phyloP scores from a whole-genome alignment of 2,888 invertebrate genomes.

The Chloroclysta siterata region DNA sequence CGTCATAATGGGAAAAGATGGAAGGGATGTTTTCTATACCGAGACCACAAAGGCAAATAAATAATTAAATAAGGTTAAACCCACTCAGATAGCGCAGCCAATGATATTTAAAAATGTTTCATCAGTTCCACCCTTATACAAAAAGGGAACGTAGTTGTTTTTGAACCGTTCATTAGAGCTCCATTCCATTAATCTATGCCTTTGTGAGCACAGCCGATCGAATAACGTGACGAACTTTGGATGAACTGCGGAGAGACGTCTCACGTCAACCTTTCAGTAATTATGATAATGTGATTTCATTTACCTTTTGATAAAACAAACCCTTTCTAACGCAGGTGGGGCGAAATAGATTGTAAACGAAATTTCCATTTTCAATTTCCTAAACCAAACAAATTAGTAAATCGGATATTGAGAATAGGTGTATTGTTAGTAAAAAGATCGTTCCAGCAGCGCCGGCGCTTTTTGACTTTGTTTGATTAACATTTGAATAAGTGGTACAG shows the following conservation, averaged over 20 bases:
- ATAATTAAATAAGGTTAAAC: too few relatives aligned
- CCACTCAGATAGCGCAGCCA: too few relatives aligned
- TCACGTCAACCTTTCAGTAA: conserved; percentile 24
- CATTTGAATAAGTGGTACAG: conserved; percentile 12
- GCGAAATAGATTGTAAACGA: conserved; percentile 5
- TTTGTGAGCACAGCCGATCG: conserved; percentile 46
- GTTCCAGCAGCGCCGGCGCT: conserved; percentile 25
- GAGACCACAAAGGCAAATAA: too few relatives aligned
- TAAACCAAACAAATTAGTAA: conserved; percentile 20
- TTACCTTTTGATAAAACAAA: conserved; percentile 14
- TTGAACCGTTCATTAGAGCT: conserved; percentile 52
- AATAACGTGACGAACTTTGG: conserved; percentile 34
- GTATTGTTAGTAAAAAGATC: conserved; percentile 5
- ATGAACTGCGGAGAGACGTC: conserved; percentile 35
- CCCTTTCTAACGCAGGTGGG: neutral
- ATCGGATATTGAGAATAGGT: neutral
- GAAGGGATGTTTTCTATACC: too few relatives aligned
- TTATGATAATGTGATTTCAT: conserved; percentile 26
- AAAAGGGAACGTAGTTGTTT: conserved; percentile 40
- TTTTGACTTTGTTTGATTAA: conserved; percentile 28
- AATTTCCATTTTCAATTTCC: conserved; percentile 17
- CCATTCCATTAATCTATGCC: conserved; percentile 56
- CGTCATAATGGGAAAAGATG: neutral
- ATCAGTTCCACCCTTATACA: neutral
- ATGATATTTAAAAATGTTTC: too few relatives aligned